These are phyloP conservation scores for Psylliodes chrysocephalus DNA, from an alignment of 2,888 invertebrate species.

Conservation along the genomic window DNA sequence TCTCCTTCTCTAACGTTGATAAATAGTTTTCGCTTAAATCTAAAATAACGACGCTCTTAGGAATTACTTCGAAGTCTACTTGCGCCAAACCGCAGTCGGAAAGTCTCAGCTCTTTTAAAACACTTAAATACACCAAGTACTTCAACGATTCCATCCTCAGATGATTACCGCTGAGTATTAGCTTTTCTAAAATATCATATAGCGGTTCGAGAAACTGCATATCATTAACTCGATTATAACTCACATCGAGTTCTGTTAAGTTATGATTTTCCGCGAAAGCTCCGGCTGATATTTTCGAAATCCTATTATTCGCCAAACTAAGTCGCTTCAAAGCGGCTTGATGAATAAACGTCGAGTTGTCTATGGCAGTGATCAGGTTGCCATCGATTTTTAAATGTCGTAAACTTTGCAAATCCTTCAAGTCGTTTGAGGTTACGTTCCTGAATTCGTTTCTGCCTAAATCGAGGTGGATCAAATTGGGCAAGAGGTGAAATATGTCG, in stretches of 20 bases:
- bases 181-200: conserved; percentile 69
- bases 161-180: conserved; percentile 79
- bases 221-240: conserved; percentile 71
- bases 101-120: conserved; percentile 69
- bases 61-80: conserved; percentile 69
- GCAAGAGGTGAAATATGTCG: conserved; percentile 78
- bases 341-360: conserved; percentile 72
- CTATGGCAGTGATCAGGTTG: conserved; percentile 77
- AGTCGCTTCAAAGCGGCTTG: conserved; percentile 68
- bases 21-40: conserved; percentile 80
- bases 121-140: conserved; percentile 66
- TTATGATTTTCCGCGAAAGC: conserved; percentile 78
- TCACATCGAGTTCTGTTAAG: conserved; percentile 76
- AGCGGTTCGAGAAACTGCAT: conserved; percentile 59
- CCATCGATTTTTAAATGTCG: conserved; percentile 76
- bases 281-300: conserved; percentile 74
- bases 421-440: conserved; percentile 75
- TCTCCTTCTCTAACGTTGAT: conserved; percentile 66
- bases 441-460: conserved; percentile 80
- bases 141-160: conserved; percentile 68
- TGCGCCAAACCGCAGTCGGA: conserved; percentile 70
- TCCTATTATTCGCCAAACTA: conserved; percentile 75
- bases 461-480: conserved; percentile 77
- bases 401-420: conserved; percentile 72
- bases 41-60: conserved; percentile 68